These are phyloP conservation scores for Euclidia mi DNA, from an alignment of 2,888 invertebrate species.

Conservation along the genomic window DNA sequence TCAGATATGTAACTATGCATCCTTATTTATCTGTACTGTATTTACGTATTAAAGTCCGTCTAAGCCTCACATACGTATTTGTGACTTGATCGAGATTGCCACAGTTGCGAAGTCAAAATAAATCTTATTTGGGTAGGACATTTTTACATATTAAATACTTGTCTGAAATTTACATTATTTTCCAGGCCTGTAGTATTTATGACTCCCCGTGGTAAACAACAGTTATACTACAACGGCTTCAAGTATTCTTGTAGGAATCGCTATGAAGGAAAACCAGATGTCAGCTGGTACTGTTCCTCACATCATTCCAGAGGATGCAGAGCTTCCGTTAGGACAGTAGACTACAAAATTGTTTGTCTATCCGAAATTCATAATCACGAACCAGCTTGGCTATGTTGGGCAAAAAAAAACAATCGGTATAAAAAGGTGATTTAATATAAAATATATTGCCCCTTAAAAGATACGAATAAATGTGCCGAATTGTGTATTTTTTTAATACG, in stretches of 20 bases:
- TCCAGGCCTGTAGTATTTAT: conserved; percentile 37
- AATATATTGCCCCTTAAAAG: too few relatives aligned
- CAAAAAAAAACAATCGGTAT: conserved; percentile 7
- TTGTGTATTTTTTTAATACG: neutral
- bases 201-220: conserved; percentile 42
- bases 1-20: too few relatives aligned
- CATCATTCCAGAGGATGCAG: conserved; percentile 59
- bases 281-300: conserved; percentile 65
- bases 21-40: too few relatives aligned
- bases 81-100: too few relatives aligned
- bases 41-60: too few relatives aligned
- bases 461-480: neutral
- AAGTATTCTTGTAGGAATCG: conserved; percentile 43
- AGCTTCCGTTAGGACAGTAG: conserved; percentile 55
- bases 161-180: neutral
- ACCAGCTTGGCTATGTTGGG: conserved; percentile 26
- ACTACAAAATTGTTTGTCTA: conserved; percentile 45
- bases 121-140: too few relatives aligned
- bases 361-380: conserved; percentile 49
- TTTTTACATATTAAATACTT: neutral
- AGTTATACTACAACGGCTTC: conserved; percentile 45
- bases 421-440: too few relatives aligned
- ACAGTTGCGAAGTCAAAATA: too few relatives aligned
- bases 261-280: conserved; percentile 36
- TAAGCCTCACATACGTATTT: too few relatives aligned